phyloP scores from a whole-genome alignment of 2,888 invertebrate genomes.

The Diabrotica balteata region DNA sequence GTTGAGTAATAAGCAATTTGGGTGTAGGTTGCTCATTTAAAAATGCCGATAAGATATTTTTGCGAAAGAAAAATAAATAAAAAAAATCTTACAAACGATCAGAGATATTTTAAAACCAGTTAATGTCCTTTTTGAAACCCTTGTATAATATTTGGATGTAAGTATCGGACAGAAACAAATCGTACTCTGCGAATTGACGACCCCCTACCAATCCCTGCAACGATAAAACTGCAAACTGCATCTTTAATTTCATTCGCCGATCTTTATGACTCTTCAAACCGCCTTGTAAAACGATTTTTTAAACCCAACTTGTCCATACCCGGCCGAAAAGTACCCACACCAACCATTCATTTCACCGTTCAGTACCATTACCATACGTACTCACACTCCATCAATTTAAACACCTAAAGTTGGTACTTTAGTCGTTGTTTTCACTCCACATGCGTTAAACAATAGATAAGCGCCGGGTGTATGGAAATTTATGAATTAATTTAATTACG shows the following conservation, averaged over 20 bases:
- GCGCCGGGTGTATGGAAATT: slow-evolving; percentile 23
- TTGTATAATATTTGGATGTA: neutral
- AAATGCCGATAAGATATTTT: too few species aligned
- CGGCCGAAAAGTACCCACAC: slow-evolving; percentile 22
- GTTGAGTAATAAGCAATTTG: too few species aligned
- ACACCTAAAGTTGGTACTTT: slow-evolving; percentile 16
- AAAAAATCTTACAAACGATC: too few species aligned
- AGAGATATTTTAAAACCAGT: neutral
- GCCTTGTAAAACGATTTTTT: neutral
- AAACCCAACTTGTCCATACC: too few species aligned
- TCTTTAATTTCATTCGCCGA: too few species aligned
- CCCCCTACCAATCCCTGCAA: too few species aligned
- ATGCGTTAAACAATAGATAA: slow-evolving; percentile 34
- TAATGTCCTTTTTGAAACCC: neutral
- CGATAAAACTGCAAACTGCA: too few species aligned
- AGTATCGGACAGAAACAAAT: too few species aligned
- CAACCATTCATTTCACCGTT: slow-evolving; percentile 1
- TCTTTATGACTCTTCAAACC: neutral
- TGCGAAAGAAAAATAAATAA: too few species aligned
- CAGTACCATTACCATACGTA: too few species aligned
- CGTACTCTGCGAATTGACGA: too few species aligned
- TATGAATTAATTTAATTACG: slow-evolving; percentile 18
- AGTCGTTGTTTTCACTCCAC: slow-evolving; percentile 19
- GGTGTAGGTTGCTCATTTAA: too few species aligned
- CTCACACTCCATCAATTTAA: slow-evolving; percentile 14